phyloP scores from a whole-genome alignment of 2,113 vertebrate species.

The Saiga tatarica region DNA sequence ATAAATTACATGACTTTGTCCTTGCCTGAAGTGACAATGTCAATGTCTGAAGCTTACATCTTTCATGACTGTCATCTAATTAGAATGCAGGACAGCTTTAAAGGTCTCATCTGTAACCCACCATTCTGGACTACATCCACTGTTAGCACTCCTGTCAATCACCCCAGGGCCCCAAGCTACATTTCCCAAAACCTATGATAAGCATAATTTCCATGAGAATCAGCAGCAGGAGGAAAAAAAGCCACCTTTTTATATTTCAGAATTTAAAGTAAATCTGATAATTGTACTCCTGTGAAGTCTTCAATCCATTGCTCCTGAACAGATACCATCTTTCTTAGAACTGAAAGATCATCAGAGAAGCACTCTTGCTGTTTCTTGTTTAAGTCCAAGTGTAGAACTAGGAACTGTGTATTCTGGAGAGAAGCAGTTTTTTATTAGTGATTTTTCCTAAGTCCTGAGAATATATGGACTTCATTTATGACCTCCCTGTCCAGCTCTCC shows the following conservation, averaged over 20 bases:
- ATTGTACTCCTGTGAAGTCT: background rate
- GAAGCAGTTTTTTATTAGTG: background rate
- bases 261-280: constrained; percentile 68
- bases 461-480: background rate
- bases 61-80: constrained; percentile 78
- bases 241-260: constrained; percentile 17
- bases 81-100: constrained; percentile 70
- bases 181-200: background rate
- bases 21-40: constrained; percentile 78
- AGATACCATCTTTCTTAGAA: constrained; percentile 42
- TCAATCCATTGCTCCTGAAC: constrained; percentile 27
- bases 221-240: constrained; percentile 8
- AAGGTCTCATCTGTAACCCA: constrained; percentile 61
- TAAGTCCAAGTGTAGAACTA: background rate
- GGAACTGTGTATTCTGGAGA: background rate
- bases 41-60: constrained; percentile 70
- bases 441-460: background rate
- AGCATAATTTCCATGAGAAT: constrained; percentile 41
- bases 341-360: background rate
- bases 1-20: constrained; percentile 77
- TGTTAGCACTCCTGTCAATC: constrained; percentile 59
- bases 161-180: constrained; percentile 47
- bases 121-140: constrained; percentile 72
- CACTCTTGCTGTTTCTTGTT: background rate
- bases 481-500: background rate